Evolutionary conservation across 1,140 invertebrate genomes (phyloP).

Genomic region (Dolichoris vasculosae): DNA sequence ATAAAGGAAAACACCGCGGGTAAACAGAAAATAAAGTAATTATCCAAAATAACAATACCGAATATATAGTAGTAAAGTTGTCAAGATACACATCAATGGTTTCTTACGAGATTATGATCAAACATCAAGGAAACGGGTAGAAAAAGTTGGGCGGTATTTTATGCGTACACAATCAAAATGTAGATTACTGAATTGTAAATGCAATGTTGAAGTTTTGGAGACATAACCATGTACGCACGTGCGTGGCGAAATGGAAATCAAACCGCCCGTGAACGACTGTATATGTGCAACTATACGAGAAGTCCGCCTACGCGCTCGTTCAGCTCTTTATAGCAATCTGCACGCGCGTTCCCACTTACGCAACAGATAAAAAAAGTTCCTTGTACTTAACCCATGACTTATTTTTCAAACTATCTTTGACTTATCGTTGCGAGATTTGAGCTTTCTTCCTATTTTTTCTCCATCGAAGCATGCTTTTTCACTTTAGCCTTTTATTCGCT

Average conservation of each 20-base stretch:
- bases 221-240: background rate
- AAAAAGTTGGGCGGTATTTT: background rate
- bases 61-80: too few species aligned
- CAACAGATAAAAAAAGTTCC: constrained; percentile 5
- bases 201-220: background rate
- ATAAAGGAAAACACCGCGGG: too few species aligned
- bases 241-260: background rate
- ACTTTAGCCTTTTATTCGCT: background rate
- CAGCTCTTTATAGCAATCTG: background rate
- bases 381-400: background rate
- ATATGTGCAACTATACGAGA: background rate
- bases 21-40: too few species aligned
- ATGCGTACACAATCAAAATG: background rate
- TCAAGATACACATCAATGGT: background rate
- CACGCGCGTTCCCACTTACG: background rate
- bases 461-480: background rate
- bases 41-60: too few species aligned
- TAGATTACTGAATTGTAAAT: background rate
- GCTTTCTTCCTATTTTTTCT: background rate
- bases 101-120: background rate
- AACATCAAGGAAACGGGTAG: background rate
- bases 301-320: constrained; percentile 4
- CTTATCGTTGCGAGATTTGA: background rate
- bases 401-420: background rate
- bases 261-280: constrained; percentile 17